Conservation (phyloP, 2,888 invertebrate genomes). For the Azorinus chamasolen region DNA sequence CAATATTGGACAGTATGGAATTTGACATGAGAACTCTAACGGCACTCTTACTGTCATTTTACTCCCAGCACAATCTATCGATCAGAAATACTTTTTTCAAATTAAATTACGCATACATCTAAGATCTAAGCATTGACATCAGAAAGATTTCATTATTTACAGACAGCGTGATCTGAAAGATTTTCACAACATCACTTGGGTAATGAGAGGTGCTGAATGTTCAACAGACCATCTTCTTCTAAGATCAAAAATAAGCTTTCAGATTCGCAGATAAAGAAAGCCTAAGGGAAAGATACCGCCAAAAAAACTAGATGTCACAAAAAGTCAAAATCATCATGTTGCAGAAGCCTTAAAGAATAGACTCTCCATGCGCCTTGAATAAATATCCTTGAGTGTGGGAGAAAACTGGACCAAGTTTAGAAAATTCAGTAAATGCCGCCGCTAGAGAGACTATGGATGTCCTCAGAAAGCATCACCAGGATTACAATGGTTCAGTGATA, state of each 20-base stretch:
- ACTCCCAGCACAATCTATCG: too few species aligned
- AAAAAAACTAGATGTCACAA: not conserved
- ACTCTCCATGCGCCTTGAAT: conserved; percentile 1
- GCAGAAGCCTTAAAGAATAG: not conserved
- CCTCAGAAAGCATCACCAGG: too few species aligned
- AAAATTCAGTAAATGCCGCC: not conserved
- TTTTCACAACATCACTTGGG: not conserved
- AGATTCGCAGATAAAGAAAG: conserved; percentile 1
- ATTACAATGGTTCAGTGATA: too few species aligned
- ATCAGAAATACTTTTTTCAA: too few species aligned
- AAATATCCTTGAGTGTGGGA: not conserved
- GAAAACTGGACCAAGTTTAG: conserved; percentile 1
- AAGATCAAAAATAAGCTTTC: conserved; percentile 2
- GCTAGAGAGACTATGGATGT: not conserved
- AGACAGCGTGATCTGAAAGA: not conserved
- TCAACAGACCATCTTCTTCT: not conserved
- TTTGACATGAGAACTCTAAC: too few species aligned
- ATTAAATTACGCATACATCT: too few species aligned
- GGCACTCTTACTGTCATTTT: too few species aligned
- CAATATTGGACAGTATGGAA: too few species aligned
- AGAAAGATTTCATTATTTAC: not conserved
- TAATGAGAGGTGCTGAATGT: conserved; percentile 1
- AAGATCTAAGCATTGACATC: too few species aligned
- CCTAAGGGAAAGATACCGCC: not conserved
- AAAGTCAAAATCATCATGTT: not conserved